Base-by-base conservation (phyloP, 2,797 vertebrate genomes). In the Danio kyathit region DNA sequence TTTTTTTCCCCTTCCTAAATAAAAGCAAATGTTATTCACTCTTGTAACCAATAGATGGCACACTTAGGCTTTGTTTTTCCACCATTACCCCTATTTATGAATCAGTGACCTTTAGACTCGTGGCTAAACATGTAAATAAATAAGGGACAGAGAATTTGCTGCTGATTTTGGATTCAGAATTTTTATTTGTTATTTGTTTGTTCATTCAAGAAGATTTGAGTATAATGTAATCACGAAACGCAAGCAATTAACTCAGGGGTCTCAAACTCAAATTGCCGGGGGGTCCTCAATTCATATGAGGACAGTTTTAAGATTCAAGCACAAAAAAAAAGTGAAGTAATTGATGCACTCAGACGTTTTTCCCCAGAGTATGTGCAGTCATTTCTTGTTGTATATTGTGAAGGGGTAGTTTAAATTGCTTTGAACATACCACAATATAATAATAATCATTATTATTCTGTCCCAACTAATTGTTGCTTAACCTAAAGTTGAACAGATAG, bases 41-140 rank as follows among this genome's bases (percentile, higher is more conserved):
- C 90, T 85, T 86, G 83, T 88, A 87, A 86, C 90, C 92, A 87
- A 66, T 29, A 41, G 93, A 83, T 90, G 93, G 91, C 86, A 44
- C 86, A 76, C 78, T 89, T 87, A 29, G 86, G 6, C 64, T 83
- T 86, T 86, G 1, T 44, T 29, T 41, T 49, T 60, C 5, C 49
- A 43, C 19, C 0, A 12, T 43, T 19, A 11, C 56, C 51, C 38
- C 29, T 70, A 14, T 54, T 65, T 67, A 16, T 60, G 6, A 29
- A 59, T 69, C 43, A 49, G 1, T 40, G 56, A 64, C 38, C n/a
- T 72, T 44, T 40, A 51, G 38, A 61, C 57, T 6, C 3, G 65
- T 61, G 40, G 17, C 38, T 73, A 19, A 40, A 6, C 9, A 11
- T 64, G 64, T 64, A 13, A 46, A 59, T 65, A 80, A 72, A 73